Base-by-base conservation (phyloP, 2,113 vertebrate species). In the Polyodon spathula region DNA sequence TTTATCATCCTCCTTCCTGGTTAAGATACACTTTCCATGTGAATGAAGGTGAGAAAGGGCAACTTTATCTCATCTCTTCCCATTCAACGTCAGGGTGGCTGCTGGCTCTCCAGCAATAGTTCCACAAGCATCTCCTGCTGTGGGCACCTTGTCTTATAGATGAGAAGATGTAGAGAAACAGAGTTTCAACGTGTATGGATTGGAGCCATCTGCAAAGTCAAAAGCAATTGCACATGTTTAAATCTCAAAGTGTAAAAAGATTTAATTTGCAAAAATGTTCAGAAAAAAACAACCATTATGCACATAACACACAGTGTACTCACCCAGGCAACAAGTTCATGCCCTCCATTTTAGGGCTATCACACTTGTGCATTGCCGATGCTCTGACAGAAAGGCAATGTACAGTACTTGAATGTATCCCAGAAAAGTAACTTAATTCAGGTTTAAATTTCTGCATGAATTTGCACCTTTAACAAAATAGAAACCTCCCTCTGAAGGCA, bases 151-250 rank as follows among this genome's bases (percentile, higher is more conserved):
- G 44, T 10, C 48, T n/a, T 11, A 11, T 76, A 97, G 88, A 75
- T 98, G 95, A 60, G 95, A 97, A 46, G 94, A 97, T 50, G 94
- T 97, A 70, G 95, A 98, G 86, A 98, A 97, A 76, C 95, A 98
- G 73, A 98, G 89, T 74, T 98, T 98, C 87, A 98, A 73, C 43
- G 95, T 98, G 53, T 97, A 97, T 4, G 95, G 95, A 74, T 98
- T 97, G 68, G 94, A 97, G 39, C 95, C 95, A 84, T 97, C 95
- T 98, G 89, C 58, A 81, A 81, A 63, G 71, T 75, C 42, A 77
- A 64, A 66, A 69, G 46, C 0, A 67, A 6, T 71, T 66, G 44
- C 70, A 40, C 12, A 57, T 6, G 37, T 51, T 63, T 40, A 12
- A n/a, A n/a, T n/a, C 27, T 6, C 48, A 50, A 11, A 50, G 12